A percentile compares a stretch with the other conserved stretches of the same genome.
phyloP scores from a whole-genome alignment of 2,888 invertebrate genomes.

The Myopa testacea region DNA sequence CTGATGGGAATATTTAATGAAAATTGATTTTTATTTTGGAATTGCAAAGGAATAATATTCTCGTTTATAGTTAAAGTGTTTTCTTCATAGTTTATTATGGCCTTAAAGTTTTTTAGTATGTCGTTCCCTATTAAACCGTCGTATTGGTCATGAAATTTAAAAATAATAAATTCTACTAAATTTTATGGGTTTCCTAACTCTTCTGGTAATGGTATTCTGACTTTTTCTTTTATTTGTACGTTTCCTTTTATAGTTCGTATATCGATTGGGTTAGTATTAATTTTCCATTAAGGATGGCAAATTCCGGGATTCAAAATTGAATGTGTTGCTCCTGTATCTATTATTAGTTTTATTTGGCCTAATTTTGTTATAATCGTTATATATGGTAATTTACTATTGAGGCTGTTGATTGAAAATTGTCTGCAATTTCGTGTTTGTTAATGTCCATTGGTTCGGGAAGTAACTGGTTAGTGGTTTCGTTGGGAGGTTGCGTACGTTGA shows the following conservation, averaged over 20 bases:
- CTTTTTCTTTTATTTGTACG: conserved; percentile 1
- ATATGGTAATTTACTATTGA: conserved; percentile 11
- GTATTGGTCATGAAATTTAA: neutral
- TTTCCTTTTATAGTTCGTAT: neutral
- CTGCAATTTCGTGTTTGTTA: neutral
- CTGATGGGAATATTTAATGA: neutral
- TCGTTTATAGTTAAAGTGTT: conserved; percentile 27
- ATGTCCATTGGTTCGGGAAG: neutral
- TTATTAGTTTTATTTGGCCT: neutral
- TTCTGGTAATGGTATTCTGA: neutral
- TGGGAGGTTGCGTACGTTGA: neutral
- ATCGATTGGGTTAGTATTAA: conserved; percentile 5
- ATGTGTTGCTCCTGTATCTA: neutral
- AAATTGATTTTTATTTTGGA: too few relatives aligned
- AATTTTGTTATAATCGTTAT: neutral
- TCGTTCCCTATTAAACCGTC: neutral
- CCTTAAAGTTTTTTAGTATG: conserved; percentile 36
- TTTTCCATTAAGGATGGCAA: neutral
- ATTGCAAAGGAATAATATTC: neutral
- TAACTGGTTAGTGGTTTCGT: neutral
- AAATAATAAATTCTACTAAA: neutral
- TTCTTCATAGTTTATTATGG: conserved; percentile 29
- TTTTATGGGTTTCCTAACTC: neutral
- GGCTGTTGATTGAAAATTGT: too few relatives aligned
- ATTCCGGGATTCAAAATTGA: neutral